Base-by-base conservation (phyloP, 2,888 invertebrate genomes). In the Myathropa florea region DNA sequence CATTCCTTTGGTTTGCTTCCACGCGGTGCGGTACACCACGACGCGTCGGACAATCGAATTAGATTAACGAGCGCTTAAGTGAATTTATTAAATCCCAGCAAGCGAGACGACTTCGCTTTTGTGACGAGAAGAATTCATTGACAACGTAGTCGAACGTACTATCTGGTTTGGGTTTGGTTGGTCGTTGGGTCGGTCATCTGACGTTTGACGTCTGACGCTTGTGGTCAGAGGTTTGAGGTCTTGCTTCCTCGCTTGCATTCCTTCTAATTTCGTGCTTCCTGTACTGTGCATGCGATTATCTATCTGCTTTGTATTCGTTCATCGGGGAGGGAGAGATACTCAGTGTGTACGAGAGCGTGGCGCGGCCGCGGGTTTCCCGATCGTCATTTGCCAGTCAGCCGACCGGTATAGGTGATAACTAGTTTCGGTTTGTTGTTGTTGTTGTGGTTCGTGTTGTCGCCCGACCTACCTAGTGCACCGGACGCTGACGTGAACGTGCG, bases 251-350 rank as follows among this genome's bases (percentile, higher is more conserved):
- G 76, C 71, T 65, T 79, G 87, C 83, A 87, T 87, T 87, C 80
- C 79, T 80, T 87, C 79, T 83, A 87, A 87, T 87, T 87, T 77
- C 70, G 83, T 83, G 83, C 71, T 87, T 87, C 87, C 87, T 87
- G 87, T 87, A 71, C 65, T 75, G 73, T 71, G 36, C 78, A 79
- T 79, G 71, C 73, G 67, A 85, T 76, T 82, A 72, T 33, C 33
- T 2, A 33, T 81, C 67, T 76, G 81, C 53, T 80, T 78, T 85
- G 67, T 77, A 60, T 59, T 68, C 61, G 64, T 53, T 30, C 59
- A 46, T 30, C 64, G 63, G 63, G 26, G 33, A 55, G 68, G 12
- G 73, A 39, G 75, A 12, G 46, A n/a, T 46, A n/a, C 46, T 18
- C 46, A 46, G 18, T 18, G 46, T n/a, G 46, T 57, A 39, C 46